Base-by-base conservation (phyloP, 2,797 vertebrate species). In the Thripadectes ignobilis region DNA sequence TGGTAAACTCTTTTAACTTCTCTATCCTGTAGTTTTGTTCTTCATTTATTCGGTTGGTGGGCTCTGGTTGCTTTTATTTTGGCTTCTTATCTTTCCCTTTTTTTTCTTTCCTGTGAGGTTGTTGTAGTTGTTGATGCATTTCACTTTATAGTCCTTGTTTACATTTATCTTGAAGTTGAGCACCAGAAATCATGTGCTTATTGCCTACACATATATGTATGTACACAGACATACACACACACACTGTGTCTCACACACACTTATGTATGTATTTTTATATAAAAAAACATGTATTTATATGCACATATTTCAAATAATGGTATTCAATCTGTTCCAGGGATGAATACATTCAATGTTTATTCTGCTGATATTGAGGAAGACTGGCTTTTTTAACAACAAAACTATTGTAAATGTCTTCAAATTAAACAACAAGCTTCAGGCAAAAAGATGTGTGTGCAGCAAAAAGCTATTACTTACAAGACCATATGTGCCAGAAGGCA, bases 351-450 rank as follows among this genome's bases (percentile, higher is more conserved):
- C 15, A 67, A 69, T 59, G 16, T 84, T 90, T 88, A 48, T 76
- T 88, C 41, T 82, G 17, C 19, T 82, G 55, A 39, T 66, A 76
- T 27, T 80, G 38, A 81, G 65, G 68, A 87, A 74, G 15, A 58
- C 43, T 54, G 61, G 4, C 13, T 92, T 69, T 93, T 32, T 85
- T 61, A 89, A 36, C 45, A 88, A 58, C 32, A 67, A 57, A 77
- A 57, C 49, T 54, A 74, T 48, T 75, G 27, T 55, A 95, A 93
- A 83, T 62, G 30, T 65, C 65, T 92, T 48, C 55, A 92, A 90
- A 95, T 81, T 79, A 95, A 93, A 88, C 49, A 49, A 83, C 54
- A 74, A 79, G 27, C 45, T 94, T 77, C 41, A 10, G 89, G 87
- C 54, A 80, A 82, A 78, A 72, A 88, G n/a, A 80, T 34, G 12